phyloP scores from a whole-genome alignment of 2,888 invertebrate genomes.

The Aphidius colemani region DNA sequence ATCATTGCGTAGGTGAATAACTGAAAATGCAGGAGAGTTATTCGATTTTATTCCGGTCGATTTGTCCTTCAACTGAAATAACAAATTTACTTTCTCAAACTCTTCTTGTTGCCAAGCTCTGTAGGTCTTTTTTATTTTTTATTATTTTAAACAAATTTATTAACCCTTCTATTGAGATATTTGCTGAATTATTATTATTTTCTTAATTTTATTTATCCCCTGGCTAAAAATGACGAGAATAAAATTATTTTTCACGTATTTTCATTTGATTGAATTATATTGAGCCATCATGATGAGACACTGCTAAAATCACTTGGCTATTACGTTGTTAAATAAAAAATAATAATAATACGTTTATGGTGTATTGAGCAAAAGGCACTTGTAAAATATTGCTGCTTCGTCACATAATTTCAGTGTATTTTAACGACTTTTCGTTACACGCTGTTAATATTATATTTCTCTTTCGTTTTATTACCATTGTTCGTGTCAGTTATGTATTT shows the following conservation, averaged over 20 bases:
- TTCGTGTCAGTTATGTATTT: conserved; percentile 9
- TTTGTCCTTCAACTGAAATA: conserved; percentile 15
- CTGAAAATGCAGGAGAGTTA: not conserved
- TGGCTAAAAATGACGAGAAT: not conserved
- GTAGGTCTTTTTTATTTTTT: conserved; percentile 13
- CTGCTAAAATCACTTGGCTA: not conserved
- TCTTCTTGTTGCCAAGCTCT: conserved; percentile 8
- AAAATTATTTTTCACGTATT: not conserved
- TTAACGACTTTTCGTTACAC: too few relatives aligned
- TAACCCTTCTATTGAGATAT: not conserved
- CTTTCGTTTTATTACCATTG: conserved; percentile 14
- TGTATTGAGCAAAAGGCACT: too few relatives aligned
- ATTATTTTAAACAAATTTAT: not conserved
- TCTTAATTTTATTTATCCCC: not conserved
- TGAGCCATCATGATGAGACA: not conserved
- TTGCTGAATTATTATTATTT: too few relatives aligned
- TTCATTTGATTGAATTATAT: conserved; percentile 1
- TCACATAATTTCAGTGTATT: too few relatives aligned
- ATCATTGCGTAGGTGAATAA: conserved; percentile 18
- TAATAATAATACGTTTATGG: too few relatives aligned
- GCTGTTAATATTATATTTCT: too few relatives aligned
- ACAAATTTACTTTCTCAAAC: conserved; percentile 13
- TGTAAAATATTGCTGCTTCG: too few relatives aligned
- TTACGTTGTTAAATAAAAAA: too few relatives aligned
- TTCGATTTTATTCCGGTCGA: conserved; percentile 8